Evolutionary conservation across 2,113 vertebrate species (phyloP).

Genomic region (Elachura formosa): DNA sequence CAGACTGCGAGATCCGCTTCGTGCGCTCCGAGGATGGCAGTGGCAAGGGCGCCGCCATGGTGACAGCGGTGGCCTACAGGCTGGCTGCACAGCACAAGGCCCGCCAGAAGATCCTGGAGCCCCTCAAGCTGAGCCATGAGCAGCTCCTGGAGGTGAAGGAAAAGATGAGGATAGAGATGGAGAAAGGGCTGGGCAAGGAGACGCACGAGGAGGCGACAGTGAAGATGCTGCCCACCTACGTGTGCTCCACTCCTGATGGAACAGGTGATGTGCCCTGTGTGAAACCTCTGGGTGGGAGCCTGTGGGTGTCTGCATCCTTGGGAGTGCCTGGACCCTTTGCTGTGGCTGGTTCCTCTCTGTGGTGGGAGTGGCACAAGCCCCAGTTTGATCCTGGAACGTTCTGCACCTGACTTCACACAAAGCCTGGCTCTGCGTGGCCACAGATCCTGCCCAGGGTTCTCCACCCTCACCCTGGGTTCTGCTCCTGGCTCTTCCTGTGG

Average conservation of each 20-base stretch:
- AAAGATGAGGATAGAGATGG: conserved; percentile 83
- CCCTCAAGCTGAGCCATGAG: conserved; percentile 77
- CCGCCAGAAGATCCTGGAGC: conserved; percentile 80
- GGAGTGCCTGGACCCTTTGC: not conserved
- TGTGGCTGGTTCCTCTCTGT: fast-evolving
- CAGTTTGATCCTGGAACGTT: not conserved
- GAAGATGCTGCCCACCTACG: conserved; percentile 94
- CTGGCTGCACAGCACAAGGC: conserved; percentile 83
- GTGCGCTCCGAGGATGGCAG: conserved; percentile 90
- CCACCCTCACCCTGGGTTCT: not conserved
- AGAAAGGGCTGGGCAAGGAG: conserved; percentile 77
- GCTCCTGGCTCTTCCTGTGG: not conserved
- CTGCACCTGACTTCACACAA: not conserved
- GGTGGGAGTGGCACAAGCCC: not conserved
- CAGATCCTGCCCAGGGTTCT: not conserved
- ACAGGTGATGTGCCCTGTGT: conserved; percentile 73
- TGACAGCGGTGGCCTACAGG: conserved; percentile 91
- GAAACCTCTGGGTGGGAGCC: fast-evolving
- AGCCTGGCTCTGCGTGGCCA: not conserved
- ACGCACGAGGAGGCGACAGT: conserved; percentile 74
- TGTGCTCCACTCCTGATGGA: conserved; percentile 89
- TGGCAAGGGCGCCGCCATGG: conserved; percentile 95
- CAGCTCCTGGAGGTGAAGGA: conserved; percentile 88
- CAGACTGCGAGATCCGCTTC: conserved; percentile 90
- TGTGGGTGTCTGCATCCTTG: fast-evolving